Percentiles rank a stretch among this genome's conserved stretches.
These are phyloP conservation scores for Luperina nickerlii DNA, from an alignment of 2,888 invertebrate species.

Conservation along the genomic window DNA sequence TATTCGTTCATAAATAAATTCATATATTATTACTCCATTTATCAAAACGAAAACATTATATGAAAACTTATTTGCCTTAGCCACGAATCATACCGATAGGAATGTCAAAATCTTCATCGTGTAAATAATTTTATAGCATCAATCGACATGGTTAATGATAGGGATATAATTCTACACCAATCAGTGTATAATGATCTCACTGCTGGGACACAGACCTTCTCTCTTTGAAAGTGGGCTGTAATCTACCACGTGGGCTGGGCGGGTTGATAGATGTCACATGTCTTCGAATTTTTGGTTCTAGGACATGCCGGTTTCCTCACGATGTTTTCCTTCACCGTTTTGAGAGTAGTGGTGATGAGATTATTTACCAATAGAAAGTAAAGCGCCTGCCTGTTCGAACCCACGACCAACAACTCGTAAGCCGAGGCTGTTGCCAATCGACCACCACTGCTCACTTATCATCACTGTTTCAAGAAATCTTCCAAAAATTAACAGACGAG, in stretches of 20 bases:
- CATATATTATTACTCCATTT: too few relatives aligned
- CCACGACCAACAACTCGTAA: background rate
- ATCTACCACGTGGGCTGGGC: background rate
- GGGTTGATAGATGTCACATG: background rate
- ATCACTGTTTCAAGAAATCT: background rate
- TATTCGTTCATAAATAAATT: background rate
- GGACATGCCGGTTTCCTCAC: background rate
- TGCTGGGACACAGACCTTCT: too few relatives aligned
- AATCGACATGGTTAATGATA: background rate
- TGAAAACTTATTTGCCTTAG: background rate
- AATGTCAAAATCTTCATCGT: background rate
- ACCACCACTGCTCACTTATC: background rate
- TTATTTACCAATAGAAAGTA: background rate
- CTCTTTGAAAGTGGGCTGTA: background rate
- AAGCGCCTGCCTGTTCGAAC: background rate
- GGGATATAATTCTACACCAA: too few relatives aligned
- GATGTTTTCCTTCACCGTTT: background rate
- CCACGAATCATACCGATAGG: background rate
- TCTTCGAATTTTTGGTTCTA: background rate
- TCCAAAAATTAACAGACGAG: background rate
- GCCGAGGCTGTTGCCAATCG: background rate
- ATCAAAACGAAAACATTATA: too few relatives aligned
- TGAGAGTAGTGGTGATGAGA: background rate
- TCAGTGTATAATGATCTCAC: too few relatives aligned
- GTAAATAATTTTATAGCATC: background rate